Percentiles rank a stretch among this genome's conserved stretches.
phyloP scores from a whole-genome alignment of 2,113 vertebrate genomes.

The Panthera leo region DNA sequence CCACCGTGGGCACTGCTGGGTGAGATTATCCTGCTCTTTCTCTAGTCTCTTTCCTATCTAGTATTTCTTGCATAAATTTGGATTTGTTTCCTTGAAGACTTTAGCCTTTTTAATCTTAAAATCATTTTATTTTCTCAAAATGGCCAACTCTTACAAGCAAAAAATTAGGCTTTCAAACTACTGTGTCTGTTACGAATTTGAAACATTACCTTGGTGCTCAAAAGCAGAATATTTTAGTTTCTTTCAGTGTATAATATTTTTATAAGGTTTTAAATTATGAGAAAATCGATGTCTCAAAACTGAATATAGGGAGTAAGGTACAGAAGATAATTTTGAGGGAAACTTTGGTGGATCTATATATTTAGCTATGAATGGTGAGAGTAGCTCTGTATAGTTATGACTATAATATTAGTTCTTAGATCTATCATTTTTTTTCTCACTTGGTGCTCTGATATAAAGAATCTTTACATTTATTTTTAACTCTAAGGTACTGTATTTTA shows the following conservation, averaged over 20 bases:
- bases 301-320: background rate
- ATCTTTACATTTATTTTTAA: background rate
- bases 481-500: background rate
- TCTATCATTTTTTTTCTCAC: background rate
- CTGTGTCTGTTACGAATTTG: background rate
- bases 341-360: background rate
- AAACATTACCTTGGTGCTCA: background rate
- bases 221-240: background rate
- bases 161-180: background rate
- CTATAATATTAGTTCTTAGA: background rate
- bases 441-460: background rate
- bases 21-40: background rate
- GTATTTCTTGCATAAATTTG: background rate
- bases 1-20: rapidly evolving
- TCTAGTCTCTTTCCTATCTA: background rate
- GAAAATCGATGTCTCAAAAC: background rate
- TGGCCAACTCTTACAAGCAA: background rate
- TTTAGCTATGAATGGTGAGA: background rate
- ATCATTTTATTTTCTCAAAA: background rate
- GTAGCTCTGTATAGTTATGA: background rate
- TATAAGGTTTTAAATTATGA: background rate
- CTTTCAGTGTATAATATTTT: background rate
- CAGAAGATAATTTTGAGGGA: background rate
- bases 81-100: background rate
- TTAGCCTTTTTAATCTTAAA: background rate